A percentile compares a stretch with the other conserved stretches of the same genome.
These are phyloP conservation scores for Microtus californicus DNA, from an alignment of 2,797 vertebrate genomes.

Conservation along the genomic window DNA sequence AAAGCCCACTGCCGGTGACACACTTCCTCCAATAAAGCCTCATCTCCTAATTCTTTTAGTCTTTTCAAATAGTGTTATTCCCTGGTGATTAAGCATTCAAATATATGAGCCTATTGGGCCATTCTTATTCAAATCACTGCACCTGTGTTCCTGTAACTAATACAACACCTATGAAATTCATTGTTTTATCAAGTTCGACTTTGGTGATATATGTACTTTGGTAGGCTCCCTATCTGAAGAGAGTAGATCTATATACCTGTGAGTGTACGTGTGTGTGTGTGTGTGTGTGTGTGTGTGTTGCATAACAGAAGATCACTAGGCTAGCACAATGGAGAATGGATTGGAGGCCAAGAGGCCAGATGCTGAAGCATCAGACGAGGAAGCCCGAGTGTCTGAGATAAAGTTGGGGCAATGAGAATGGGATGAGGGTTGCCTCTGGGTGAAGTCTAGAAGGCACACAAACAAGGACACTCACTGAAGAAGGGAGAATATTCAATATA, in stretches of 20 bases:
- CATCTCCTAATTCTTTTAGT: not conserved
- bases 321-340: not conserved
- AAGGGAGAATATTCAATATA: not conserved
- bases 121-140: too few relatives aligned
- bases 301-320: not conserved
- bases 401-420: not conserved
- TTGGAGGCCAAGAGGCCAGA: not conserved
- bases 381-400: not conserved
- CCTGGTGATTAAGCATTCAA: too few relatives aligned
- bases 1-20: not conserved
- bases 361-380: not conserved
- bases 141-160: not conserved
- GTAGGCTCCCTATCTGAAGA: not conserved
- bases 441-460: not conserved
- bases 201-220: not conserved
- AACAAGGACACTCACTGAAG: not conserved
- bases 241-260: not conserved
- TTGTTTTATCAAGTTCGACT: not conserved
- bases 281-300: not conserved
- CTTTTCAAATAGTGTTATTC: not conserved
- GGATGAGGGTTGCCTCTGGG: not conserved
- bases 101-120: too few relatives aligned
- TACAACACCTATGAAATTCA: not conserved
- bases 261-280: not conserved
- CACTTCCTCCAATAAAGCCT: not conserved